Conservation (phyloP, 2,113 vertebrate species). For the Thermophis baileyi region DNA sequence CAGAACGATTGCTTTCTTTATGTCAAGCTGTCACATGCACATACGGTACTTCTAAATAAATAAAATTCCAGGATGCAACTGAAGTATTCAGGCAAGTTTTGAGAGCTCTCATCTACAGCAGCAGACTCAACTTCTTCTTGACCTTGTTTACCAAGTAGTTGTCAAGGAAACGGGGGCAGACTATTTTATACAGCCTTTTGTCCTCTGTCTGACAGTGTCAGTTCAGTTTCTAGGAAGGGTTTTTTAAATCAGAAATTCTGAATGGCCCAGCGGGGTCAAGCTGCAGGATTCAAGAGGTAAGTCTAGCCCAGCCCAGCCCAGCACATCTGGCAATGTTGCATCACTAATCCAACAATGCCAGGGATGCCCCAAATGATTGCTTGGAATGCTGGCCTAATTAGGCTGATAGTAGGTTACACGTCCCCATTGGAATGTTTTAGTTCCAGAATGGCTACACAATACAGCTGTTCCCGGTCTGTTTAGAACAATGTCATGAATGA, state of each 20-base stretch:
- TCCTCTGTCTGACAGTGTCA: not conserved
- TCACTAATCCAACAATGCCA: not conserved
- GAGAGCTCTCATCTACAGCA: not conserved
- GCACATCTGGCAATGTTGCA: not conserved
- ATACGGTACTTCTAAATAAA: not conserved
- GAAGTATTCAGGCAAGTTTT: not conserved
- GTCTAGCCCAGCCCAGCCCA: not conserved
- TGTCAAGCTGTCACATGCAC: not conserved
- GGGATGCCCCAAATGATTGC: not conserved
- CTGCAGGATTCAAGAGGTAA: not conserved
- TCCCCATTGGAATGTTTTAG: not conserved
- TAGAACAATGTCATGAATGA: not conserved
- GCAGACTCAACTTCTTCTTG: not conserved
- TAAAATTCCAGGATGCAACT: not conserved
- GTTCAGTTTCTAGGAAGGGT: not conserved
- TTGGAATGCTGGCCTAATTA: not conserved
- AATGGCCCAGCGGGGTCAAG: not conserved
- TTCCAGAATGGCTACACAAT: not conserved
- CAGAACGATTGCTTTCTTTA: rapidly evolving
- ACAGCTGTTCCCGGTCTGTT: not conserved
- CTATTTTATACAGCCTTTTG: not conserved
- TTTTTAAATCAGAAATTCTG: not conserved
- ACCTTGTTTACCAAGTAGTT: constrained; percentile 12
- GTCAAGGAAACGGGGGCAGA: not conserved
- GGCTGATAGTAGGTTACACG: not conserved